phyloP scores from a whole-genome alignment of 2,797 vertebrate species.

The Gadopsis bispinosus region DNA sequence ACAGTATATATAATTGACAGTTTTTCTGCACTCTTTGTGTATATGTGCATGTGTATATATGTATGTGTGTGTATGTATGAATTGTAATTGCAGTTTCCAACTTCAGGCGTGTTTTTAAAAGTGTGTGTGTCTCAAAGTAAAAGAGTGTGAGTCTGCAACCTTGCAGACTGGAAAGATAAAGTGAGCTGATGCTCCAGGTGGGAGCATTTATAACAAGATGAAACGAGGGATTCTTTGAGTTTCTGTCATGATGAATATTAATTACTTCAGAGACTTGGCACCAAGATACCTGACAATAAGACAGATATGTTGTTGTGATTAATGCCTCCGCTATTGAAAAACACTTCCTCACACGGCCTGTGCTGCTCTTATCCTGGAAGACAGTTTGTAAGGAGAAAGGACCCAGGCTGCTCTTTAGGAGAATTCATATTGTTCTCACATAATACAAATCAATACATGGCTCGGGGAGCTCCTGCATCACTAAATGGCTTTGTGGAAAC shows the following conservation, averaged over 20 bases:
- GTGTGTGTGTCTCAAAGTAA: conserved; percentile 13
- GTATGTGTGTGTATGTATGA: neutral
- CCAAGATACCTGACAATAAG: conserved; percentile 65
- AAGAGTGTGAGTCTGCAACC: conserved; percentile 13
- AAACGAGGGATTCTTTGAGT: conserved; percentile 65
- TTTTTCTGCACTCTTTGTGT: conserved; percentile 6
- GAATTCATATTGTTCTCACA: conserved; percentile 70
- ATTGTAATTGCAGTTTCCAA: conserved; percentile 1
- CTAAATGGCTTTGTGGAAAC: conserved; percentile 62
- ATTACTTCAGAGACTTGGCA: conserved; percentile 65
- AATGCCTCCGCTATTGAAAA: conserved; percentile 72
- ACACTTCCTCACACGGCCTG: conserved; percentile 50
- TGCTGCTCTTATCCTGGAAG: conserved; percentile 38
- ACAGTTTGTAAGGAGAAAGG: conserved; percentile 40
- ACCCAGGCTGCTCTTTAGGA: conserved; percentile 42
- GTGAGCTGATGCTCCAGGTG: conserved; percentile 56
- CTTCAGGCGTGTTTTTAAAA: conserved; percentile 4
- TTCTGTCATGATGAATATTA: conserved; percentile 76
- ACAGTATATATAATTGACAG: neutral
- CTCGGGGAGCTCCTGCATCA: conserved; percentile 43
- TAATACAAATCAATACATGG: conserved; percentile 73
- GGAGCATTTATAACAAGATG: conserved; percentile 72
- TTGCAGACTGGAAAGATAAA: conserved; percentile 56
- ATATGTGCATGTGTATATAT: no score
- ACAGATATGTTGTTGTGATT: conserved; percentile 73